Conservation (phyloP, 2,113 vertebrate genomes). For the Alligator mississippiensis region DNA sequence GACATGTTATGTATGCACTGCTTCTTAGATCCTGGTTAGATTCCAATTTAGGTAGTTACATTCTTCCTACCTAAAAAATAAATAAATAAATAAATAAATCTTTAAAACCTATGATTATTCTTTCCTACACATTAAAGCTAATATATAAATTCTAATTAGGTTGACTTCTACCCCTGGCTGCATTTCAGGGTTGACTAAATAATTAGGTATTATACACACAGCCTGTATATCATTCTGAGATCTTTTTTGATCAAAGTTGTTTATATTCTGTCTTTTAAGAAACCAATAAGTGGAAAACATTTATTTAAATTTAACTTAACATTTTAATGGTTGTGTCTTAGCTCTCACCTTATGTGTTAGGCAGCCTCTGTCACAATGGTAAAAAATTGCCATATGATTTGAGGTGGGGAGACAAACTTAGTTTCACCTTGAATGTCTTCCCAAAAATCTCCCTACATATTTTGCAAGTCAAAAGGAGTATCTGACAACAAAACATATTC, state of each 20-base stretch:
- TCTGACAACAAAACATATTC: neutral
- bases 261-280: neutral
- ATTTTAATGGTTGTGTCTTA: neutral
- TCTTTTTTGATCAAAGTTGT: neutral
- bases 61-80: neutral
- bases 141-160: neutral
- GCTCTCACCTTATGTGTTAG: neutral
- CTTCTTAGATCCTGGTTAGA: neutral
- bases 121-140: slow-evolving; percentile 18
- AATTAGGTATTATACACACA: neutral
- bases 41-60: neutral
- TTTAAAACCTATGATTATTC: neutral
- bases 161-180: neutral
- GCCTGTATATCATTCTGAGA: neutral
- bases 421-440: neutral
- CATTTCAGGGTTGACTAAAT: neutral
- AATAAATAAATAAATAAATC: neutral
- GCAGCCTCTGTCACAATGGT: neutral
- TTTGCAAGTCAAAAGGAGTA: neutral
- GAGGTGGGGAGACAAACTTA: neutral
- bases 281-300: neutral
- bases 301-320: neutral
- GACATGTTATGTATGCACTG: neutral
- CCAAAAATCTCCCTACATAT: neutral
- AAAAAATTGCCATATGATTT: neutral